Evolutionary conservation across 2,113 vertebrate genomes (phyloP), one percentile per base, ranked within the genome.

Genomic region (Syrrhaptes paradoxus): DNA sequence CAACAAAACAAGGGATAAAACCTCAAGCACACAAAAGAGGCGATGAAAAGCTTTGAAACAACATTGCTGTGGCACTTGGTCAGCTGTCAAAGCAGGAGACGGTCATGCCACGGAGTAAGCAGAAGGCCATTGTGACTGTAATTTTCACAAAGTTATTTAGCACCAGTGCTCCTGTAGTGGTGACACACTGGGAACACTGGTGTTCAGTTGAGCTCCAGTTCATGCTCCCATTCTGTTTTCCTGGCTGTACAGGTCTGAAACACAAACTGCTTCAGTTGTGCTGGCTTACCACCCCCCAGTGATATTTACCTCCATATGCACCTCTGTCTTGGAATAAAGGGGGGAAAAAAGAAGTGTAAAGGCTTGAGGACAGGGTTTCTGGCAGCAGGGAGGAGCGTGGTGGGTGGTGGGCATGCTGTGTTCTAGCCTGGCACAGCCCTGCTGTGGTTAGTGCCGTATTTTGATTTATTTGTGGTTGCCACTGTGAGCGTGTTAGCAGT

Each of bases 321-420:
- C 45, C 31, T 31, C 82, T 34, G 4, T 3, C 43, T 51, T 17
- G 63, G 26, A 28, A 25, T 21, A 11, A 68, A 84, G 3, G 8
- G 4, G 7, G 41, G 5, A 5, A 10, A 7, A 25, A 38, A 58
- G 59, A 57, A 22, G 25, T 9, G 38, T 41, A 36, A 26, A 55
- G 51, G 70, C 12, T 22, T 65, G 31, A 19, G 49, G 75, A 67
- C 13, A n/a, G 57, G 59, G 48, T 63, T 20, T 58, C 22, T 55
- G 43, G 55, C 61, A 58, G 34, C 25, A 34, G 43, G 63, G n/a
- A 76, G 51, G 38, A 41, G 28, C 0, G 2, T 0, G 2, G 22
- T 20, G 41, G 32, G 26, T 48, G 5, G 0, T 1, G 4, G 55
- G 5, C 9, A 4, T 4, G 45, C 15, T 0, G 6, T 8, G 63